Evolutionary conservation across 2,888 invertebrate genomes (phyloP).

Genomic region (Protodeltote pygarga): DNA sequence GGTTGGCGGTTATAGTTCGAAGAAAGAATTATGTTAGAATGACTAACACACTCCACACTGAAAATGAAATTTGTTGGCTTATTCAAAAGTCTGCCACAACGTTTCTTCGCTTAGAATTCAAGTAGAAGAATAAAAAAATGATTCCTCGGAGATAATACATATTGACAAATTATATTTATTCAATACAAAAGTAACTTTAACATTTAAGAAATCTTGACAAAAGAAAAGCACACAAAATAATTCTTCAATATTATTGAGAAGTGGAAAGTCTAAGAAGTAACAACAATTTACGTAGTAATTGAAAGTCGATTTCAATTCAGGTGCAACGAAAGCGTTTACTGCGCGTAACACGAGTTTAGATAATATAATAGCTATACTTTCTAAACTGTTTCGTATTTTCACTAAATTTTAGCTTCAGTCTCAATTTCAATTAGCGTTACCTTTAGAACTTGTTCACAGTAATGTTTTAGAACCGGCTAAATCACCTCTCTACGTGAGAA

Average conservation of each 20-base stretch:
- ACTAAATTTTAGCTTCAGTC: slow-evolving; percentile 54
- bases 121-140: background rate
- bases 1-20: slow-evolving; percentile 19
- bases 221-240: slow-evolving; percentile 15
- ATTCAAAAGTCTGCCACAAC: too few species aligned
- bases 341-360: slow-evolving; percentile 71
- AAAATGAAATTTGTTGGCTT: background rate
- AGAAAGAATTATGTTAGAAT: slow-evolving; percentile 33
- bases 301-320: slow-evolving; percentile 70
- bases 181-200: slow-evolving; percentile 9
- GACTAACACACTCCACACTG: background rate
- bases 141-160: too few species aligned
- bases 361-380: slow-evolving; percentile 72
- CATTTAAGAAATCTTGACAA: slow-evolving; percentile 13
- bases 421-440: slow-evolving; percentile 4
- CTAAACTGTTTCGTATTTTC: slow-evolving; percentile 69
- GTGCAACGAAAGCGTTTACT: slow-evolving; percentile 73
- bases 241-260: slow-evolving; percentile 31
- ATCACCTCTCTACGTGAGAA: too few species aligned
- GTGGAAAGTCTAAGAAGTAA: slow-evolving; percentile 51
- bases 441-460: too few species aligned
- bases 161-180: too few species aligned
- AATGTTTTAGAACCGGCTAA: too few species aligned
- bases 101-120: background rate
- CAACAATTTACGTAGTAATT: slow-evolving; percentile 64